Evolutionary conservation across 2,888 invertebrate species (phyloP).

Genomic region (Digitonthophagus gazella): DNA sequence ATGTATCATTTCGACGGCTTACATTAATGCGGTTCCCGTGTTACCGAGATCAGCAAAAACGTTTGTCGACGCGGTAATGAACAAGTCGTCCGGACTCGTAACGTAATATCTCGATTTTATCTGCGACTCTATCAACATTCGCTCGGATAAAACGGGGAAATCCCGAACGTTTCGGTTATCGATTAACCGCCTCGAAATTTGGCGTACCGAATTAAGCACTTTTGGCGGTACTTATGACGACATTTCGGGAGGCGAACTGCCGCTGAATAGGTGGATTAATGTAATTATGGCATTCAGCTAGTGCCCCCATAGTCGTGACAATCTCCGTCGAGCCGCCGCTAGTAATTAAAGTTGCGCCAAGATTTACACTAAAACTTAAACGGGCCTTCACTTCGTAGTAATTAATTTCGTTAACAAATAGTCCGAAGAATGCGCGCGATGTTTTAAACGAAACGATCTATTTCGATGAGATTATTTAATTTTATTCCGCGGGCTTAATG

Average conservation of each 20-base stretch:
- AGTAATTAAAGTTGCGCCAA: neutral
- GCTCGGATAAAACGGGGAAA: neutral
- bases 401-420: neutral
- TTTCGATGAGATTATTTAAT: neutral
- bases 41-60: neutral
- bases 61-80: neutral
- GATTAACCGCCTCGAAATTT: neutral
- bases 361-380: neutral
- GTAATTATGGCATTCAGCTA: neutral
- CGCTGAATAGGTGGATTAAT: neutral
- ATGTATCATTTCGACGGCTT: neutral
- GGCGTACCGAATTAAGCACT: neutral
- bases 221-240: neutral
- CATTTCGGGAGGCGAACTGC: neutral
- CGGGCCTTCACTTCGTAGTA: neutral
- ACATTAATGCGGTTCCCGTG: neutral
- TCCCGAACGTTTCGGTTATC: neutral
- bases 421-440: neutral
- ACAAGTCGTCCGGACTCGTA: neutral
- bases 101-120: neutral
- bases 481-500: neutral
- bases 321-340: neutral
- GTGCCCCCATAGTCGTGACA: neutral
- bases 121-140: neutral
- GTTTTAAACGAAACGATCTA: neutral